These are phyloP conservation scores for Sinocyclocheilus rhinocerous DNA, from an alignment of 2,113 vertebrate species.

Conservation along the genomic window DNA sequence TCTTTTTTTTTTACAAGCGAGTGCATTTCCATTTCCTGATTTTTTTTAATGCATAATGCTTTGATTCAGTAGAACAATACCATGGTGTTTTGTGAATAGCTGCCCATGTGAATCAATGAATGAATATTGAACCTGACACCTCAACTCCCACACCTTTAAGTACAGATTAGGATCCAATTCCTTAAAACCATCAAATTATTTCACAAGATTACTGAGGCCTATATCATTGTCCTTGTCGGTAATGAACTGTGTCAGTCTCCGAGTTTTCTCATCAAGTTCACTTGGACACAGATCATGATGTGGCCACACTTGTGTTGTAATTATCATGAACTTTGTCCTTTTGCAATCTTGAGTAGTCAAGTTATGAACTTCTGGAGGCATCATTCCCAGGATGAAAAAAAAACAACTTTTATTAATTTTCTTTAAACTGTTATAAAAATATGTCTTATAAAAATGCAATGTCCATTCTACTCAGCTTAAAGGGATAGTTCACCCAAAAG, in stretches of 20 bases:
- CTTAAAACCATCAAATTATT: background rate
- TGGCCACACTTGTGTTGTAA: conserved; percentile 68
- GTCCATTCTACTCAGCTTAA: background rate
- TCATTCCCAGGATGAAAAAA: background rate
- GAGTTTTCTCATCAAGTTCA: conserved; percentile 48
- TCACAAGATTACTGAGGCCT: background rate
- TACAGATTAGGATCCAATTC: background rate
- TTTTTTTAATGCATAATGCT: background rate
- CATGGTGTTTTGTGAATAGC: background rate
- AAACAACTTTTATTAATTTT: background rate
- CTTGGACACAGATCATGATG: conserved; percentile 21
- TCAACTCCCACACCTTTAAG: background rate
- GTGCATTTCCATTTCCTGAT: background rate
- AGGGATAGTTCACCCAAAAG: background rate
- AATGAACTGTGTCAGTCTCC: background rate
- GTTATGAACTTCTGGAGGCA: background rate
- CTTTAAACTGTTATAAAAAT: background rate
- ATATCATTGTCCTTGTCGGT: background rate
- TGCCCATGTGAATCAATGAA: background rate
- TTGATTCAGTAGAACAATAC: background rate
- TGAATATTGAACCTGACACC: background rate
- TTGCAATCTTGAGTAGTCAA: conserved; percentile 27
- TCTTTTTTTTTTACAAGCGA: background rate
- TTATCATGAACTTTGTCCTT: conserved; percentile 63
- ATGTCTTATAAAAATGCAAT: background rate